Evolutionary conservation across 2,797 vertebrate genomes (phyloP).

Genomic region (Macropus fuliginosus): DNA sequence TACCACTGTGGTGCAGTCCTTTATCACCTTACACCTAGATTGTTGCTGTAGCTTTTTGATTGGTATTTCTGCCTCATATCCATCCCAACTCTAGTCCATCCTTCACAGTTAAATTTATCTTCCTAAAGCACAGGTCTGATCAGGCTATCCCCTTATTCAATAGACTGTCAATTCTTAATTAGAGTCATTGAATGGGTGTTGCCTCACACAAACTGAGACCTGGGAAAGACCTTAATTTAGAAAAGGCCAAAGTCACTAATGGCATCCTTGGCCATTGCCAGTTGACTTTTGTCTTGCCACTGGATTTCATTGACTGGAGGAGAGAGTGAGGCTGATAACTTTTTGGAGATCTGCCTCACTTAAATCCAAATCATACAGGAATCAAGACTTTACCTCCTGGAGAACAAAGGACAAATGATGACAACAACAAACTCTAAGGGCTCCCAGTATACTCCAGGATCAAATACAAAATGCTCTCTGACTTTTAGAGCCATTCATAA

Average conservation of each 20-base stretch:
- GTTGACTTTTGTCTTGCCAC: not conserved
- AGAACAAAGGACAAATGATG: not conserved
- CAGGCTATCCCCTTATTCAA: not conserved
- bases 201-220: not conserved
- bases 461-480: not conserved
- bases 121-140: not conserved
- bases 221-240: not conserved
- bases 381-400: not conserved
- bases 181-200: not conserved
- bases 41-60: not conserved
- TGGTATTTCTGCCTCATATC: not conserved
- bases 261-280: not conserved
- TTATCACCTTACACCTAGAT: not conserved
- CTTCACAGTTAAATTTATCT: not conserved
- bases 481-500: not conserved
- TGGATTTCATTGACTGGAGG: not conserved
- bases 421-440: not conserved
- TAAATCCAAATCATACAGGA: not conserved
- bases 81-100: not conserved
- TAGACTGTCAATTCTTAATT: not conserved
- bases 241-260: not conserved
- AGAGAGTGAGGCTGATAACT: not conserved
- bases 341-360: not conserved
- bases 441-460: not conserved
- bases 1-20: not conserved